Base-by-base conservation (phyloP, 2,888 invertebrate species). In the Rutpela maculata region DNA sequence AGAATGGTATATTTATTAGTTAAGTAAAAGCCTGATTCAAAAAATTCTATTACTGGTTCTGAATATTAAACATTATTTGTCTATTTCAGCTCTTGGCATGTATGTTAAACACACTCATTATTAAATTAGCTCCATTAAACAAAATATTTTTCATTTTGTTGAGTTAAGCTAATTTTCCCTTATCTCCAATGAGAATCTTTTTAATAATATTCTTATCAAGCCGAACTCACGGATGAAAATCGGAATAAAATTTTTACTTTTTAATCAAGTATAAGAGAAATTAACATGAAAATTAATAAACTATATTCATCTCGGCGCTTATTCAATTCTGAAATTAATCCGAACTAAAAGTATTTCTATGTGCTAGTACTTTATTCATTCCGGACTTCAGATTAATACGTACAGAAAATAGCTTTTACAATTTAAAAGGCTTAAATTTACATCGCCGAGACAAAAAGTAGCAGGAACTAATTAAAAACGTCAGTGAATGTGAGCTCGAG, bases 391-490 rank as follows among this genome's bases (percentile, higher is more conserved):
- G 63, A 65, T 38, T 65, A n/a, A 38, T 22, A 19, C 26, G 31
- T 35, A 38, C 60, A 38, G 63, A 65, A 65, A 35, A 38, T 65
- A 66, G 66, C 66, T 50, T 66, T 66, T 19, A 43, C 66, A 50
- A 43, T 66, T 19, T 66, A 50, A 50, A 38, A 66, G 66, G 50
- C 38, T 43, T 66, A 62, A 38, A 66, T 43, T 9, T 66, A 66
- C 50, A 50, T 12, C 19, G 15, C 22, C 15, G 66, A 66, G 19
- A 35, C 57, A 50, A 66, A 66, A 66, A 66, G 66, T 50, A 50
- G 43, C 50, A 15, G 66, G 50, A 66, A 50, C 50, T 66, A 66
- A 66, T 66, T 66, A 66, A 66, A 66, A 66, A 66, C 50, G 43
- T 66, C 66, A 43, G 43, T 66, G 31, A 65, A 65, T 66, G 17